These are phyloP conservation scores for Diphyllodes magnificus DNA, from an alignment of 2,113 vertebrate genomes.

Conservation along the genomic window DNA sequence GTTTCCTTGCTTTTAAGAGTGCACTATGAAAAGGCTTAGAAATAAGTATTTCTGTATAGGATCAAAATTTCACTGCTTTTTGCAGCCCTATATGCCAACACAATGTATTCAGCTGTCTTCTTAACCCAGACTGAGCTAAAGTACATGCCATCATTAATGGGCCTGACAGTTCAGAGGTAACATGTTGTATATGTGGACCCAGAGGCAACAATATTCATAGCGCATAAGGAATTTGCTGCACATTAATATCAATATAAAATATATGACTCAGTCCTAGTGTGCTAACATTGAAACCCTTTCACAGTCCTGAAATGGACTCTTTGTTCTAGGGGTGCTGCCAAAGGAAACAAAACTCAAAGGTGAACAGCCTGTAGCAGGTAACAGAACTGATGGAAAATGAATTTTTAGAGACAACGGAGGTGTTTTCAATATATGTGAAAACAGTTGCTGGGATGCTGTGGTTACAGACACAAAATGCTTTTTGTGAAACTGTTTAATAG, in stretches of 20 bases:
- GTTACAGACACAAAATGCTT: not conserved
- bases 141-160: not conserved
- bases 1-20: not conserved
- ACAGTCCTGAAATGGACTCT: not conserved
- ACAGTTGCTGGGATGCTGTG: not conserved
- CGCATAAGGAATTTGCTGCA: not conserved
- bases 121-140: not conserved
- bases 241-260: not conserved
- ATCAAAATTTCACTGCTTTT: not conserved
- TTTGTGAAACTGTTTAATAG: not conserved
- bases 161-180: not conserved
- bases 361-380: not conserved
- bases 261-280: not conserved
- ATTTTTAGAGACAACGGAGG: not conserved
- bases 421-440: not conserved
- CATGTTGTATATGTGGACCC: not conserved
- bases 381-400: not conserved
- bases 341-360: conserved; percentile 1
- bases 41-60: not conserved
- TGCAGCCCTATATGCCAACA: not conserved
- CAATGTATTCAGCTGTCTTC: not conserved
- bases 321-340: not conserved
- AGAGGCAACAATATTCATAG: not conserved
- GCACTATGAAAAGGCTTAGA: not conserved
- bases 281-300: not conserved